phyloP scores from a whole-genome alignment of 2,888 invertebrate genomes.

The Tetragnatha montana region DNA sequence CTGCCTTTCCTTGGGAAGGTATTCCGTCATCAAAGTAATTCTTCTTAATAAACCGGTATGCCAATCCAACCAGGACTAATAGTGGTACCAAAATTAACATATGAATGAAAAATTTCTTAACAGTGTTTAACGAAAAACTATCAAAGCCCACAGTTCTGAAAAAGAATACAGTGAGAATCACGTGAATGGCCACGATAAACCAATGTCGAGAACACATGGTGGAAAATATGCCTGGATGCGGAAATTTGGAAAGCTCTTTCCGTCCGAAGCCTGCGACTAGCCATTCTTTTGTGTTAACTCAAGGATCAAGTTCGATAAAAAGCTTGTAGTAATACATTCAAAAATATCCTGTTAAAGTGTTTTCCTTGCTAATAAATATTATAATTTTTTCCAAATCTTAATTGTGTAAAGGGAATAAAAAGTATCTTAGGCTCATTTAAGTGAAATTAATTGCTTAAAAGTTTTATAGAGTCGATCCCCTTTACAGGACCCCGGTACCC shows the following conservation, averaged over 20 bases:
- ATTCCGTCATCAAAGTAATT: background rate
- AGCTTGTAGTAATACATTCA: too few species aligned
- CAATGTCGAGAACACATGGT: background rate
- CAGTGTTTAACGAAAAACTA: background rate
- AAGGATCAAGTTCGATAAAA: too few species aligned
- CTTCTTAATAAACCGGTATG: background rate
- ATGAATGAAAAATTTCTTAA: background rate
- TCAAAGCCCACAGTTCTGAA: background rate
- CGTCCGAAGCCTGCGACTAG: background rate
- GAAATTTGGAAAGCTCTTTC: background rate
- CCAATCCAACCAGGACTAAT: background rate
- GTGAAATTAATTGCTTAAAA: too few species aligned
- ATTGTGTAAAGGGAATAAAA: too few species aligned
- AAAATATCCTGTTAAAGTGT: too few species aligned
- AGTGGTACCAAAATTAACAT: background rate
- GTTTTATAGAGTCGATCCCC: too few species aligned
- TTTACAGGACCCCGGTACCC: too few species aligned
- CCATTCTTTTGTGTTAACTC: too few species aligned
- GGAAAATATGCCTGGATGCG: background rate
- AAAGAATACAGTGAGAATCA: background rate
- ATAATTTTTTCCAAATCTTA: too few species aligned
- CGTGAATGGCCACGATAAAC: background rate
- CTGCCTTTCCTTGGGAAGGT: conserved; percentile 74
- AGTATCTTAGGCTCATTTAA: too few species aligned
- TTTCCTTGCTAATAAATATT: too few species aligned